Conservation (phyloP, 2,797 vertebrate genomes). For the Danio jaintianensis region DNA sequence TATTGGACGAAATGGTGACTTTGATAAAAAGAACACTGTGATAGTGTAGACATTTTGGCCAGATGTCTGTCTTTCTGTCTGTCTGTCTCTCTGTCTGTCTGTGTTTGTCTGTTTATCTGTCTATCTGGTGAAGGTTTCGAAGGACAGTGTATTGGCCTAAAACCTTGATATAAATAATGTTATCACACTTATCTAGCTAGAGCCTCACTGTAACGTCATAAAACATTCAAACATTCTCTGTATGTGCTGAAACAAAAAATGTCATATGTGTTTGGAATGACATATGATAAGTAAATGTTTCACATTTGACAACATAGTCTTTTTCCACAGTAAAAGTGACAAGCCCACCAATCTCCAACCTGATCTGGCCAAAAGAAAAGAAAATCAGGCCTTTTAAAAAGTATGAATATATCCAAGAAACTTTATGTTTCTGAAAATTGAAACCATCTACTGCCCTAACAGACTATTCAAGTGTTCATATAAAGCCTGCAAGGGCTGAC, state of each 20-base stretch:
- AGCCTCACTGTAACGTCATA: no score
- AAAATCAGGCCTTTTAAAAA: background rate
- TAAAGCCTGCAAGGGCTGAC: slow-evolving; percentile 33
- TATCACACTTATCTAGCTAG: background rate
- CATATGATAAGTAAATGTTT: background rate
- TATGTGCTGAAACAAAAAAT: background rate
- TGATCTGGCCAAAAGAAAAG: background rate
- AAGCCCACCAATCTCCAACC: background rate
- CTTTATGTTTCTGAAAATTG: slow-evolving; percentile 4
- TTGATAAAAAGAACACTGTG: background rate
- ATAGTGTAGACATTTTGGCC: background rate
- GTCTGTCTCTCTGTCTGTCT: background rate
- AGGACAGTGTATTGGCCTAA: slow-evolving; percentile 43
- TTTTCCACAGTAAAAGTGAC: background rate
- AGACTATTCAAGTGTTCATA: slow-evolving; percentile 3
- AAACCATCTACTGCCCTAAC: background rate
- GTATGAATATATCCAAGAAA: slow-evolving; percentile 6
- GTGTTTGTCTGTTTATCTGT: background rate
- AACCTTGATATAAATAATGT: no score
- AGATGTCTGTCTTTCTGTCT: slow-evolving; percentile 21
- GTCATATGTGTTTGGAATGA: background rate
- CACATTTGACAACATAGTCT: background rate
- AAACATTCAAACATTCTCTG: no score
- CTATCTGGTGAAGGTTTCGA: slow-evolving; percentile 8
- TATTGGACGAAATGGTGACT: background rate